Evolutionary conservation across 2,797 vertebrate genomes (phyloP).

Genomic region (Ptychadena robeensis): DNA sequence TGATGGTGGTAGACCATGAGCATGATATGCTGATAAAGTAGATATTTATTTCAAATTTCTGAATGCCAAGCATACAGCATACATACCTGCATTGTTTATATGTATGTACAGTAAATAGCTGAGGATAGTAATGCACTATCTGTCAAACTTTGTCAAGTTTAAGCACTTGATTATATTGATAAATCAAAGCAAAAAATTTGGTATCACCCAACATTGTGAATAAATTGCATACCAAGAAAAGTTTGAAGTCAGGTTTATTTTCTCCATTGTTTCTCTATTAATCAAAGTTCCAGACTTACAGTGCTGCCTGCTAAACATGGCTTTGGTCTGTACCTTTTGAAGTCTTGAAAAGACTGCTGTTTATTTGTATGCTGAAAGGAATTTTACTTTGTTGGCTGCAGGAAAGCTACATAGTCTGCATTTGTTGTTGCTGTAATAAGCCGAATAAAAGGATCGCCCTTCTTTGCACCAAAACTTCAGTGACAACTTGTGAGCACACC

Average conservation of each 20-base stretch:
- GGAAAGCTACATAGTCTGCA: conserved; percentile 21
- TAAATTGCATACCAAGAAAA: neutral
- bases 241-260: neutral
- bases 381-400: conserved; percentile 24
- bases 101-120: no score
- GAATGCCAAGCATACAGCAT: no score
- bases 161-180: no score
- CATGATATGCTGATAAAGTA: no score
- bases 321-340: conserved; percentile 23
- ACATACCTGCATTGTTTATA: no score
- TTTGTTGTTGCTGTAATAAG: conserved; percentile 33
- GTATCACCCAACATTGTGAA: neutral
- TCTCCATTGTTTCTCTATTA: neutral
- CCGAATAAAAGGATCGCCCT: conserved; percentile 40
- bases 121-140: no score
- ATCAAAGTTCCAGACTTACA: neutral
- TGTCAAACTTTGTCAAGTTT: no score
- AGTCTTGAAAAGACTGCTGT: conserved; percentile 25
- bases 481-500: conserved; percentile 7
- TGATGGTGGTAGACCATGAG: no score
- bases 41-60: no score
- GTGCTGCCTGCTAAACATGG: conserved; percentile 3
- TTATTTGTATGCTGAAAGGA: conserved; percentile 34
- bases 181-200: no score
- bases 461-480: conserved; percentile 12